Conservation (phyloP, 2,113 vertebrate species). For the Nanorana parkeri region DNA sequence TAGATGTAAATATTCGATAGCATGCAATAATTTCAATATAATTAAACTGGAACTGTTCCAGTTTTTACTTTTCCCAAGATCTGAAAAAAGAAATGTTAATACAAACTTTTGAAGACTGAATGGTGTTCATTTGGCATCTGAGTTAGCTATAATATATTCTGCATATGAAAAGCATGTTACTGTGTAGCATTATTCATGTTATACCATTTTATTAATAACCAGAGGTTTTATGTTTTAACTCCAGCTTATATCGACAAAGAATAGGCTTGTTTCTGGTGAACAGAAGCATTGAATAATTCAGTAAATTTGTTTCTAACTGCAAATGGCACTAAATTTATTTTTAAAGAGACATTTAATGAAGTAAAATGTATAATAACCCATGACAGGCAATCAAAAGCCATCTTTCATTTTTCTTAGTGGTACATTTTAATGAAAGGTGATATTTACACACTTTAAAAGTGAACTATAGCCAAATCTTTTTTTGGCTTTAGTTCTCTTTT, state of each 20-base stretch:
- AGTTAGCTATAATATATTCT: background rate
- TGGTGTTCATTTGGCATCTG: background rate
- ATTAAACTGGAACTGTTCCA: constrained; percentile 49
- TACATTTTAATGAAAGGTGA: too few relatives aligned
- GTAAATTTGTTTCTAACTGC: background rate
- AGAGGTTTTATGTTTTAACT: background rate
- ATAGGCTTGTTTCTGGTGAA: background rate
- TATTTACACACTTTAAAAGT: too few relatives aligned
- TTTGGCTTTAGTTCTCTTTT: too few relatives aligned
- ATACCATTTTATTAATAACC: background rate
- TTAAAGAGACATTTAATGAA: background rate
- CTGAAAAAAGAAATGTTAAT: constrained; percentile 19
- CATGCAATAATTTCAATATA: constrained; percentile 18
- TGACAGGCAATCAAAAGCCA: too few relatives aligned
- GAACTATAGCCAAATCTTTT: too few relatives aligned
- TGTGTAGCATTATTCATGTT: background rate
- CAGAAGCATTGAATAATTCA: background rate
- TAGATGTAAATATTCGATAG: constrained; percentile 38
- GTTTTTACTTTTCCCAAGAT: constrained; percentile 14
- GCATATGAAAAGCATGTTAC: background rate
- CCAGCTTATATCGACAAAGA: background rate
- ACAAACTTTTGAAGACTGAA: constrained; percentile 18
- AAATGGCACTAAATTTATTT: background rate
- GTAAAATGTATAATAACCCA: too few relatives aligned
- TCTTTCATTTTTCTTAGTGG: too few relatives aligned